Base-by-base conservation (phyloP, 2,888 invertebrate species). In the Gryllus longicercus region DNA sequence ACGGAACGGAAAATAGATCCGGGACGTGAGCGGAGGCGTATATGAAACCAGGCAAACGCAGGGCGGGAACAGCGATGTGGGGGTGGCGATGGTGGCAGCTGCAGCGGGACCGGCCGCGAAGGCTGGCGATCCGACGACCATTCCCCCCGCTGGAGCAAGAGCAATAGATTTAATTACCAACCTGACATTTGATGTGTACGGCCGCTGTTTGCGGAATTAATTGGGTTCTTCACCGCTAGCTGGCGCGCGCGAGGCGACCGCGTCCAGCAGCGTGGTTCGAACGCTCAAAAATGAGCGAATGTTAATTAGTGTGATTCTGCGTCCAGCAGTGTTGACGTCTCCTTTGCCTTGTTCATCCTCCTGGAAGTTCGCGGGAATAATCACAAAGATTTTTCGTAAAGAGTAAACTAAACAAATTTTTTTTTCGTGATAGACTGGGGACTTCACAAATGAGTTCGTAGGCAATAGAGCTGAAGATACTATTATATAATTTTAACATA, bases 101-200 rank as follows among this genome's bases (percentile, higher is more conserved):
- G 38, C 38, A 5, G 38, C 38, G 38, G 38, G 38, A 38, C 38
- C 38, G 8, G 38, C 8, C 8, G 38, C 16, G 14, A 4, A 8
- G 14, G 16, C 63, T 18, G 14, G 63, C 63, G 63, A n/a, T 63
- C n/a, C 5, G 63, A 14, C 16, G 63, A 16, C 63, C 63, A 63
- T 63, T n/a, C 63, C 16, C 4, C 63, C 63, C 14, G 63, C 63
- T 18, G 38, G 63, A 63, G 16, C 63, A n/a, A 14, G n/a, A 63
- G 63, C 63, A 63, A 63, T 63, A 63, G 63, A 63, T 63, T 63
- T 63, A 63, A 63, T 63, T 63, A 63, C 63, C 63, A 18, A 63
- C 63, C 63, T 63, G 63, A 63, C 63, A 63, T 63, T 63, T 63
- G 63, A 63, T 63, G n/a, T 63, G 63, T 63, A 63, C 63, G 14